phyloP scores from a whole-genome alignment of 2,797 vertebrate genomes.

The Euthynnus affinis region DNA sequence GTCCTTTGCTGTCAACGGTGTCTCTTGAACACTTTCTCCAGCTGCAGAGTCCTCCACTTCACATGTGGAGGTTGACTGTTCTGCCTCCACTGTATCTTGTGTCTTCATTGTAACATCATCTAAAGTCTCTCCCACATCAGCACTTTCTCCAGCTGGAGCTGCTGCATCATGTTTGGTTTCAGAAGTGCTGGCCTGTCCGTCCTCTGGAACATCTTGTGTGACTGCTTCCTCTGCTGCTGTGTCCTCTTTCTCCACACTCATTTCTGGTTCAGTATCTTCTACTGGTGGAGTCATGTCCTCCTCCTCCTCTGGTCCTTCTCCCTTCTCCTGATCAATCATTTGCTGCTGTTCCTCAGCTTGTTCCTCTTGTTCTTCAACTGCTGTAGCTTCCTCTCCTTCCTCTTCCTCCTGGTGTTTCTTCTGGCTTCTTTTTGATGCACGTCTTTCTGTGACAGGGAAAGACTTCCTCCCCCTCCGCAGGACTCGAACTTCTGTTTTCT shows the following conservation, averaged over 20 bases:
- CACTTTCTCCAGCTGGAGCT: background rate
- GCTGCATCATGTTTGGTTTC: background rate
- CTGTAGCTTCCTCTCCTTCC: conserved; percentile 11
- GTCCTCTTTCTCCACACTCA: background rate
- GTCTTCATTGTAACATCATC: background rate
- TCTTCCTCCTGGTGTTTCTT: conserved; percentile 21
- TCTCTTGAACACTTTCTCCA: background rate
- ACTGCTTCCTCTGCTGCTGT: background rate
- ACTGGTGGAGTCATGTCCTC: conserved; percentile 51
- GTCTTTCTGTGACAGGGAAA: background rate
- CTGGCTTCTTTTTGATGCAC: background rate
- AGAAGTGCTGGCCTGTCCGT: background rate
- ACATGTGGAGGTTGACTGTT: background rate
- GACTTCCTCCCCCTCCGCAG: conserved; percentile 26
- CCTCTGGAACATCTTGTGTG: background rate
- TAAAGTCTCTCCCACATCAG: background rate
- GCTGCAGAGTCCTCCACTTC: background rate
- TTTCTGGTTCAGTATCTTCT: conserved; percentile 39
- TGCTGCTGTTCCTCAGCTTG: background rate
- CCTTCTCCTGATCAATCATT: conserved; percentile 1
- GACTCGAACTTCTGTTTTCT: conserved; percentile 14
- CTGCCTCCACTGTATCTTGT: background rate
- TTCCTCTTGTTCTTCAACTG: background rate
- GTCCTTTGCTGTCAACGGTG: background rate
- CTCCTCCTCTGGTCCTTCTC: conserved; percentile 76